Percentiles rank a stretch among this genome's conserved stretches.
These are phyloP conservation scores for Acromyrmex echinatior DNA, from an alignment of 1,140 invertebrate species.

Conservation along the genomic window DNA sequence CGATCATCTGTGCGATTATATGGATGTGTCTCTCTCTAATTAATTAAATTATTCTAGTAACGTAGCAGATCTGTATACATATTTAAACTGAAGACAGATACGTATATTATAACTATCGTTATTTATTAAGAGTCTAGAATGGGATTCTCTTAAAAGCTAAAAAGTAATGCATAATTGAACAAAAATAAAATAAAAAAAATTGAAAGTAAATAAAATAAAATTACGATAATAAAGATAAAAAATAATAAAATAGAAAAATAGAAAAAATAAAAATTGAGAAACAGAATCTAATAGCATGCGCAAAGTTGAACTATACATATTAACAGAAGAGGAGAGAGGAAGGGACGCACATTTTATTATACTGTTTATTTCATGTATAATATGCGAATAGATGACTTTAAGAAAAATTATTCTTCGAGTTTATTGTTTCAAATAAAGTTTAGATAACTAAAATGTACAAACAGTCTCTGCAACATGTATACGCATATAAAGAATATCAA, in stretches of 20 bases:
- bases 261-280: too few relatives aligned
- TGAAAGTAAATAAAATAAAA: too few relatives aligned
- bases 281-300: too few relatives aligned
- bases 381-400: neutral
- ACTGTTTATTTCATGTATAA: neutral
- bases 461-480: neutral
- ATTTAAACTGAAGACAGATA: neutral
- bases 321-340: neutral
- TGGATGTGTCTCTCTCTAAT: neutral
- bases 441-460: neutral
- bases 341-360: neutral
- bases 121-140: too few relatives aligned
- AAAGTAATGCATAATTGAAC: too few relatives aligned
- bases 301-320: too few relatives aligned
- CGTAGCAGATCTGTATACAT: neutral
- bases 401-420: neutral
- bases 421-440: conserved; percentile 23
- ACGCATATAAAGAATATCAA: conserved; percentile 77
- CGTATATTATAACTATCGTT: too few relatives aligned
- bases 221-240: too few relatives aligned
- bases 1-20: too few relatives aligned
- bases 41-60: neutral
- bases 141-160: too few relatives aligned
- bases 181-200: too few relatives aligned
- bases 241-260: too few relatives aligned